phyloP scores from a whole-genome alignment of 2,113 vertebrate genomes.

The Saguinus midas region DNA sequence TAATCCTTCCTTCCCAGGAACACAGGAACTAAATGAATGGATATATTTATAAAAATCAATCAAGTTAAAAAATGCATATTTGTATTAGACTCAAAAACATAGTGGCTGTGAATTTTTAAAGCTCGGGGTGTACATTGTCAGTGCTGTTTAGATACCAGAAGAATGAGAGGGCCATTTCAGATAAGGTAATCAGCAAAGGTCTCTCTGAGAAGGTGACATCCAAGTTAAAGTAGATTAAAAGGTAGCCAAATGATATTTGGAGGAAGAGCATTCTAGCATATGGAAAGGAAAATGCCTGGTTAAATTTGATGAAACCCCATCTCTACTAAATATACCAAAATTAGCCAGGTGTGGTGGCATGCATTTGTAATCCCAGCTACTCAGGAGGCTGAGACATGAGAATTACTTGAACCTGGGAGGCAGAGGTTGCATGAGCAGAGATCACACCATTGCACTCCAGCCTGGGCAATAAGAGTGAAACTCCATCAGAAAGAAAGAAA shows the following conservation, averaged over 20 bases:
- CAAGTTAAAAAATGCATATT: background rate
- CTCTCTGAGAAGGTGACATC: background rate
- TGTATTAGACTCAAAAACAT: constrained; percentile 15
- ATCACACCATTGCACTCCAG: too few species aligned
- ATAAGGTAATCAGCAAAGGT: background rate
- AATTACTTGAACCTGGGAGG: too few species aligned
- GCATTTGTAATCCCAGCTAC: too few species aligned
- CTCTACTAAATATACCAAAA: too few species aligned
- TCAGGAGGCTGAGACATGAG: too few species aligned
- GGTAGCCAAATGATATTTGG: background rate
- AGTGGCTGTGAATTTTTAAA: background rate
- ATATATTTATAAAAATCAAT: background rate
- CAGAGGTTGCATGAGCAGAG: too few species aligned
- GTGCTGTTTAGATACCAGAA: background rate
- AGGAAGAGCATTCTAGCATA: background rate
- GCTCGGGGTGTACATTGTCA: background rate
- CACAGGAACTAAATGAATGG: background rate
- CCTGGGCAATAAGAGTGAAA: too few species aligned
- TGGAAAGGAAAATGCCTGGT: background rate
- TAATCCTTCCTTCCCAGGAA: constrained; percentile 8
- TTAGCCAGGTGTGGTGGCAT: too few species aligned
- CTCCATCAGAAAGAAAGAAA: too few species aligned
- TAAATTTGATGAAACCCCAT: too few species aligned
- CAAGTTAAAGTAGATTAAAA: background rate
- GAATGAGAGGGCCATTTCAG: background rate